Base-by-base conservation (phyloP, 2,797 vertebrate genomes). In the Gallirallus australis region DNA sequence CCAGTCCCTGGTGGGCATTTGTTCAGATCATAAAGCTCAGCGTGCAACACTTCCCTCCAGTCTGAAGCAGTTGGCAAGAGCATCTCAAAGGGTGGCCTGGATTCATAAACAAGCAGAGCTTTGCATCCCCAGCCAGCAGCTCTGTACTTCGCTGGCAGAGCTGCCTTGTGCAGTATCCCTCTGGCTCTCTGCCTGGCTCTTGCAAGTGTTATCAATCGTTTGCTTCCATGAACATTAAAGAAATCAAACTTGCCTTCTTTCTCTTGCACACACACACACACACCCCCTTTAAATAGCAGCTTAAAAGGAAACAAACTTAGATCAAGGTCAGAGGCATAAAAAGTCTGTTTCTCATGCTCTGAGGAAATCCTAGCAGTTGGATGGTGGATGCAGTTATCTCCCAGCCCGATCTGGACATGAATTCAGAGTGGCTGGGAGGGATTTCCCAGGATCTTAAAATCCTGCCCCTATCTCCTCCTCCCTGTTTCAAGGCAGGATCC, bases 261-360 rank as follows among this genome's bases (percentile, higher is more conserved):
- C 86, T 82, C 59, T 65, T 91, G 75, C 59, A 65, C 37, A 37
- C 37, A 37, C 37, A 37, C 37, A 37, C 37, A 37, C 35, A 37
- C 35, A 8, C 23, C 64, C 48, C 65, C 78, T 86, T 94, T 76
- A 86, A 95, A 93, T 91, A 91, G 96, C 94, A 92, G 71, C 82
- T 96, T 94, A 89, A 96, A 97, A 96, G 96, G 95, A 97, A 97
- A 86, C 92, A 92, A 97, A 71, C 84, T 95, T 72, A 97, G 95
- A 95, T 92, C 96, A 86, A 97, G 96, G 96, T 97, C 97, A 97
- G 92, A 95, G 92, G 82, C 72, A 87, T 59, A 21, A 83, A 82
- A 87, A 91, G 90, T 66, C 87, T 90, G 81, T 91, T 97, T 96
- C 95, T 95, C 94, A 94, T 92, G 96, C 91, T 97, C 96, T 40